Base-by-base conservation (phyloP, 2,797 vertebrate genomes). In the Phaenicophaeus curvirostris region DNA sequence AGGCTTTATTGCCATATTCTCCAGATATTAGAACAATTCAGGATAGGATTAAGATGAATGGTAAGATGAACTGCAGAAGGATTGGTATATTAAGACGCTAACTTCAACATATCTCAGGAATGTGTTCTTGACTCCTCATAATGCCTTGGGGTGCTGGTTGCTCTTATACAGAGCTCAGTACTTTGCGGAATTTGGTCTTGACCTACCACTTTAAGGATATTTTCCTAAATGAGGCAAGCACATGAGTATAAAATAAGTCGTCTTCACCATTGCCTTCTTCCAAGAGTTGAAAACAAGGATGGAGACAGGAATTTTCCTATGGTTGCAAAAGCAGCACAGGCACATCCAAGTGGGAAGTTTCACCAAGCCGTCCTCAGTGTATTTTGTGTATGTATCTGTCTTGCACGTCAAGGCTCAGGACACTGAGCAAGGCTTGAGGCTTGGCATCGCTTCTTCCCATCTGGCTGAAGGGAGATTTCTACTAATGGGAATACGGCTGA, bases 391-490 rank as follows among this genome's bases (percentile, higher is more conserved):
- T n/a, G 10, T 37, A 16, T 28, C 14, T 65, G 18, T 35, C 37
- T 72, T 2, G 2, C 44, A 68, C 46, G 68, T 31, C 23, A 11
- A 53, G 35, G 35, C 53, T 67, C 15, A 44, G 66, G 37, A 66
- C 12, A 24, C 25, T 1, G 39, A 39, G 0, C 79, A 69, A 61
- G 46, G 51, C 50, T 88, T 1, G 0, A 73, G 33, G 27, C 30
- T 68, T 73, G 28, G 33, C 63, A 87, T 35, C 1, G 1, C 25
- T 89, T 28, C 28, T 94, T 72, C 57, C 18, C 13, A 23, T 63
- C 65, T 67, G 72, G 33, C 35, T 91, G 68, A 55, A 79, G 46
- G 57, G 51, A 86, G 62, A 41, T 39, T 55, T 58, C 1, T 0
- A 54, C 35, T 66, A 4, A 48, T 59, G 55, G 21, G 25, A 54